A percentile compares a stretch with the other conserved stretches of the same genome.
phyloP scores from a whole-genome alignment of 2,888 invertebrate species.

The Balanococcus diminutus region DNA sequence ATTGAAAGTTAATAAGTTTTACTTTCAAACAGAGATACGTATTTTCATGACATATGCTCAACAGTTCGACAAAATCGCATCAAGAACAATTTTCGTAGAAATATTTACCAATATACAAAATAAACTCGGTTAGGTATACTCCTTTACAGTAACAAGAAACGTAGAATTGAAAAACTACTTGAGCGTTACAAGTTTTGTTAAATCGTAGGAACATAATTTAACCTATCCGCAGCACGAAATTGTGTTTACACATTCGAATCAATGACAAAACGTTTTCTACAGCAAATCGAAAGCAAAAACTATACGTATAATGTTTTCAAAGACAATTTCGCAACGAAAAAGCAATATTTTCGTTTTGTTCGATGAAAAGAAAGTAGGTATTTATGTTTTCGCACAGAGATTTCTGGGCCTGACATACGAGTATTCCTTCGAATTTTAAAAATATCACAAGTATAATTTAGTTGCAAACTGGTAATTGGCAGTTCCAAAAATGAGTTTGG shows the following conservation, averaged over 20 bases:
- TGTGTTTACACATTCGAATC: constrained; percentile 43
- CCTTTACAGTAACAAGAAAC: constrained; percentile 19
- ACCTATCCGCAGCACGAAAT: constrained; percentile 7
- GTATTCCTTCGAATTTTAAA: too few species aligned
- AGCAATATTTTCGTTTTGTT: constrained; percentile 1
- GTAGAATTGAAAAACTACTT: constrained; percentile 25
- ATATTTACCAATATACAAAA: constrained; percentile 42
- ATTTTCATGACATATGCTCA: background rate
- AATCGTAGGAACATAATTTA: constrained; percentile 29
- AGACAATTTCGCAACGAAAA: background rate
- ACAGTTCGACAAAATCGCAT: background rate
- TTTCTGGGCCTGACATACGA: too few species aligned
- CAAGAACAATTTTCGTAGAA: constrained; percentile 41
- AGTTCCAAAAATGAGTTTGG: too few species aligned
- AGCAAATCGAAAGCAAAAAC: constrained; percentile 32
- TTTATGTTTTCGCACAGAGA: too few species aligned
- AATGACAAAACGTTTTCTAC: constrained; percentile 26
- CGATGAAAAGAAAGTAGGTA: background rate
- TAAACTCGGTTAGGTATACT: constrained; percentile 26
- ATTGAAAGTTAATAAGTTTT: background rate
- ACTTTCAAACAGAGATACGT: background rate
- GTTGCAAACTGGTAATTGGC: too few species aligned
- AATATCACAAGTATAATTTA: too few species aligned
- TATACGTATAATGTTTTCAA: background rate
- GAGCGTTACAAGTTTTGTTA: constrained; percentile 37